phyloP scores from a whole-genome alignment of 1,140 invertebrate genomes.

The Drosophila sp. region DNA sequence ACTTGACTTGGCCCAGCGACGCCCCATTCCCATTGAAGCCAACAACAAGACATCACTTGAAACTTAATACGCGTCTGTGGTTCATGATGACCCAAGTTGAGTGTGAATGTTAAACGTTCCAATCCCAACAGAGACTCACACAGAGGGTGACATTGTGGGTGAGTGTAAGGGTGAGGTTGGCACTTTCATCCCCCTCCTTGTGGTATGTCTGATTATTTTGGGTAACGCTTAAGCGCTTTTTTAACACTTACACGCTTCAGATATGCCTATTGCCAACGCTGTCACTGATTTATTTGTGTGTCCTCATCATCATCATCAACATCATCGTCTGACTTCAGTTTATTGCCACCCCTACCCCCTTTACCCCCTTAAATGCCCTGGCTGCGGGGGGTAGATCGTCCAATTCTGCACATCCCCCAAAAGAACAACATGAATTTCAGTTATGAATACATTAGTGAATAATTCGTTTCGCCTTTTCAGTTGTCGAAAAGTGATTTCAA shows the following conservation, averaged over 20 bases:
- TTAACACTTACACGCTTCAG: slow-evolving; percentile 83
- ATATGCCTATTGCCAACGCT: slow-evolving; percentile 31
- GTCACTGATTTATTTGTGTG: slow-evolving; percentile 73
- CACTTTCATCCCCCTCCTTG: slow-evolving; percentile 12
- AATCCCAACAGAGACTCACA: slow-evolving; percentile 9
- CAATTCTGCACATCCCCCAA: slow-evolving; percentile 43
- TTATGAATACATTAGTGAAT: slow-evolving; percentile 75
- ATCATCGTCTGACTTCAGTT: slow-evolving; percentile 10
- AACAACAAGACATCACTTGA: slow-evolving; percentile 39
- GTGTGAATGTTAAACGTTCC: slow-evolving; percentile 57
- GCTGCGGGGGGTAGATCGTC: slow-evolving; percentile 17
- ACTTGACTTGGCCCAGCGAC: slow-evolving; percentile 37
- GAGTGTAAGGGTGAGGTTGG: slow-evolving; percentile 4
- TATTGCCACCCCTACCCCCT: slow-evolving; percentile 10
- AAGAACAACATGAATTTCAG: slow-evolving; percentile 19
- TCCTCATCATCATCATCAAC: slow-evolving; percentile 14
- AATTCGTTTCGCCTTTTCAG: slow-evolving; percentile 71
- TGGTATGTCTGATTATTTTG: slow-evolving; percentile 60
- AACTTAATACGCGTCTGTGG: slow-evolving; percentile 52
- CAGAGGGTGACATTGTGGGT: slow-evolving; percentile 19
- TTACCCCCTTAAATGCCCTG: neutral
- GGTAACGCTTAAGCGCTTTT: slow-evolving; percentile 67
- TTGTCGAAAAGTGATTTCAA: slow-evolving; percentile 62
- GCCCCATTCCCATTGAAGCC: slow-evolving; percentile 17
- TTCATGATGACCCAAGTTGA: slow-evolving; percentile 47